Evolutionary conservation across 2,888 invertebrate genomes (phyloP).

Genomic region (Amblyteles armatorius): DNA sequence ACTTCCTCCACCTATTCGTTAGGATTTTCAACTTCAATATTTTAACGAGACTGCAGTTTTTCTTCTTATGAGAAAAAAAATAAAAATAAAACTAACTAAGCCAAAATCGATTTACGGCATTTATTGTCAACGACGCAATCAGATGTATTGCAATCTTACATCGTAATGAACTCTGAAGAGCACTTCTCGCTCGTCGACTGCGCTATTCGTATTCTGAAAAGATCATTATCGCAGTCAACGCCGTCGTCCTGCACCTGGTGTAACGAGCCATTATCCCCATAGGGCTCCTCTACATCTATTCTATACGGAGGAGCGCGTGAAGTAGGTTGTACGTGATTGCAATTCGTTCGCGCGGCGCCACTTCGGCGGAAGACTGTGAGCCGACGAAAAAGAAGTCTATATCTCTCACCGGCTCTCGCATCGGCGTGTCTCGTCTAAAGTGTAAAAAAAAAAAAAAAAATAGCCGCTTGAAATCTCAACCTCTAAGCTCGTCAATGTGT

Average conservation of each 20-base stretch:
- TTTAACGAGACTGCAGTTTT: background rate
- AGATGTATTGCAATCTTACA: background rate
- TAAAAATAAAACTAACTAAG: background rate
- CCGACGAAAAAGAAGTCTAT: background rate
- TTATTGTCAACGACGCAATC: slow-evolving; percentile 12
- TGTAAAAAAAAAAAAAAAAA: background rate
- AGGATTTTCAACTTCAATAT: background rate
- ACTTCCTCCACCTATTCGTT: background rate
- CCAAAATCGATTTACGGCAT: background rate
- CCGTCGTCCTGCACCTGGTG: slow-evolving; percentile 13
- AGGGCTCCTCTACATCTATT: background rate
- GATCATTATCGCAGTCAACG: slow-evolving; percentile 16
- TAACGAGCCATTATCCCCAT: slow-evolving; percentile 30
- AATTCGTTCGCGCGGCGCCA: slow-evolving; percentile 39
- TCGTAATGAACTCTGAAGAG: slow-evolving; percentile 3
- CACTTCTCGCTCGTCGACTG: background rate
- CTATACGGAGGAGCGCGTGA: background rate
- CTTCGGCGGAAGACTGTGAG: slow-evolving; percentile 17
- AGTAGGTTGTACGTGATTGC: slow-evolving; percentile 35
- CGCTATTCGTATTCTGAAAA: slow-evolving; percentile 9
- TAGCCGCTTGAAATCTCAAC: background rate
- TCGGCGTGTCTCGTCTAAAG: background rate
- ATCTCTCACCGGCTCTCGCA: background rate
- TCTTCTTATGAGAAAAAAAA: background rate
- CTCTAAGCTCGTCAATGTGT: slow-evolving; percentile 4